Evolutionary conservation across 1,140 invertebrate genomes (phyloP), one percentile per base, ranked within the genome.

Genomic region (Cyrtorhinus lividipennis): DNA sequence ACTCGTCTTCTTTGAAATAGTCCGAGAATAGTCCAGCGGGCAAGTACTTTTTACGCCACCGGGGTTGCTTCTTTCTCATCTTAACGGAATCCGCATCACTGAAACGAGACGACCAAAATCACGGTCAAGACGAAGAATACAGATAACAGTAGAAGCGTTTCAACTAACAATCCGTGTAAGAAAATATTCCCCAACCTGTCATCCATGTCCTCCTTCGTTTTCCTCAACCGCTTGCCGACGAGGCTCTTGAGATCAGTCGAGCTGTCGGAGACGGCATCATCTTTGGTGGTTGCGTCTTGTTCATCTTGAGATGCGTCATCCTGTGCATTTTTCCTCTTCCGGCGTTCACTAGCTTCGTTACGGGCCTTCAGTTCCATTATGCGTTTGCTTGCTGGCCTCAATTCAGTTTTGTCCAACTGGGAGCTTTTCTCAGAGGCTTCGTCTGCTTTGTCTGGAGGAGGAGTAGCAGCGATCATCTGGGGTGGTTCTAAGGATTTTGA

Each of bases 1-100:
- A 85, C 79, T 87, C 83, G 69, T 85, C 82, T 70, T 83, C 80
- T 72, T 95, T 95, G 69, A 83, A 92, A 69, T 84, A 87, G 70
- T 92, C 84, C 0, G 90, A 93, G 67, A 92, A 90, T 0, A 94
- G 74, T 1, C 90, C 91, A 48, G 90, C 90, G 46, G 79, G 79
- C 26, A 93, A 76, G 73, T 86, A 94, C 58, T 81, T 83, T 69
- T 90, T 92, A 56, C 80, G 76, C 71, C 84, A 79, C 10, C 82
- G 74, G 20, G 80, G 74, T 69, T 83, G 78, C 76, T 68, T 66
- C 63, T 64, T 68, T 45, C 65, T 64, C 24, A 66, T 59, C 68
- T 61, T 59, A 10, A 65, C 59, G 64, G 63, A 68, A 65, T 68
- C 56, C 62, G 58, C 45, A 68, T 67, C 45, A 62, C 64, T 63